Percentiles rank a stretch among this genome's conserved stretches.
phyloP scores from a whole-genome alignment of 2,113 vertebrate genomes.

The Tupaia tana region DNA sequence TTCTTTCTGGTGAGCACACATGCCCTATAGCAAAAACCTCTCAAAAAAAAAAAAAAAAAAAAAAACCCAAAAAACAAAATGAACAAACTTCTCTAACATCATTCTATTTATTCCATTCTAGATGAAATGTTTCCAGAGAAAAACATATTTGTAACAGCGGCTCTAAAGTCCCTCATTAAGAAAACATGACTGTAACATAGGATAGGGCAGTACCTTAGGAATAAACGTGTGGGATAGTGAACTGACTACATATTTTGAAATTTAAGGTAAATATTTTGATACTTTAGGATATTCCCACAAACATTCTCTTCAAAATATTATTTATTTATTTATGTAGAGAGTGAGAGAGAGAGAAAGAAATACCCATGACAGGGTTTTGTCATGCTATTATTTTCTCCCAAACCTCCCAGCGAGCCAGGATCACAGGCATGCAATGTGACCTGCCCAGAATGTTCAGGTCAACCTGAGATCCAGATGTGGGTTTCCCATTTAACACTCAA shows the following conservation, averaged over 20 bases:
- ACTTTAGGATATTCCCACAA: not conserved
- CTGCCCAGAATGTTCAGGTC: too few relatives aligned
- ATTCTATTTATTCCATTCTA: not conserved
- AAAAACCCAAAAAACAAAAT: not conserved
- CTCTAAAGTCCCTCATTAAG: not conserved
- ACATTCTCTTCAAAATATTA: not conserved
- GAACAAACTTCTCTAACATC: not conserved
- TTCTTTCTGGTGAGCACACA: too few relatives aligned
- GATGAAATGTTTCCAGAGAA: not conserved
- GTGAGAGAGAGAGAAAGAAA: too few relatives aligned
- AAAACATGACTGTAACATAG: not conserved
- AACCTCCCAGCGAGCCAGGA: too few relatives aligned
- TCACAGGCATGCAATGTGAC: too few relatives aligned
- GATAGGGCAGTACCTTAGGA: not conserved
- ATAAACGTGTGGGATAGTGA: not conserved
- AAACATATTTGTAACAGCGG: not conserved
- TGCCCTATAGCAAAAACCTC: too few relatives aligned
- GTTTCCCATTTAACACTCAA: too few relatives aligned
- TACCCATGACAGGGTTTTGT: too few relatives aligned
- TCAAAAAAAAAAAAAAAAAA: too few relatives aligned
- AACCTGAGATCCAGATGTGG: too few relatives aligned
- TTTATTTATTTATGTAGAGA: too few relatives aligned
- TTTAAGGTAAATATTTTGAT: constrained; percentile 11
- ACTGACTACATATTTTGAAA: not conserved
- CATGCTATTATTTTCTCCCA: too few relatives aligned